Evolutionary conservation across 2,888 invertebrate species (phyloP).

Genomic region (Arrhopalites spinosus): DNA sequence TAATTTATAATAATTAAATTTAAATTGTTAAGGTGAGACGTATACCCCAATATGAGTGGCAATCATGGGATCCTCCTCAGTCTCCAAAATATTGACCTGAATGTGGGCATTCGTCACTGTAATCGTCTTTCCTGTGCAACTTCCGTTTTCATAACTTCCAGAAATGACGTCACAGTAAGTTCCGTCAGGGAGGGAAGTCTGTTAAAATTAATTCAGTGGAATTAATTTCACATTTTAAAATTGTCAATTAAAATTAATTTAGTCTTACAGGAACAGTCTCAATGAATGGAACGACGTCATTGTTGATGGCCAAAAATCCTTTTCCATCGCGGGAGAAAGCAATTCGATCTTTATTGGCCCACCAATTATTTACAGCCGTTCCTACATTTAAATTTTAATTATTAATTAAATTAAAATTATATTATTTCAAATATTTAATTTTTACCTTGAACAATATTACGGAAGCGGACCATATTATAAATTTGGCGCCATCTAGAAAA

Average conservation of each 20-base stretch:
- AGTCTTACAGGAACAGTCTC: conserved; percentile 57
- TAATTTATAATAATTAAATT: too few species aligned
- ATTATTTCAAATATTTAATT: not conserved
- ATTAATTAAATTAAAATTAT: not conserved
- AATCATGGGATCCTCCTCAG: conserved; percentile 59
- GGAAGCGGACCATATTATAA: conserved; percentile 77
- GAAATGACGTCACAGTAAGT: conserved; percentile 64
- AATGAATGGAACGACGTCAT: conserved; percentile 61
- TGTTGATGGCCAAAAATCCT: conserved; percentile 69
- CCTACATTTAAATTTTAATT: conserved; percentile 57
- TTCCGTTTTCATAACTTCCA: conserved; percentile 57
- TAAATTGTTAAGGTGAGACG: too few species aligned
- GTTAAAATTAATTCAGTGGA: not conserved
- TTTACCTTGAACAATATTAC: conserved; percentile 67
- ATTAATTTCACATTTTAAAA: not conserved
- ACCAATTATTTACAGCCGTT: conserved; percentile 65
- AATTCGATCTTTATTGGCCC: conserved; percentile 78
- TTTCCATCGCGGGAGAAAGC: conserved; percentile 66
- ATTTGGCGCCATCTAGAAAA: conserved; percentile 66
- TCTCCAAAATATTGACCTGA: conserved; percentile 57
- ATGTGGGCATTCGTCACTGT: conserved; percentile 58
- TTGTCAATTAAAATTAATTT: not conserved
- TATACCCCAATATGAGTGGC: conserved; percentile 58
- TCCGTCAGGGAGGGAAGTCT: conserved; percentile 61
- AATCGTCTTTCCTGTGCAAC: conserved; percentile 60